Conservation (phyloP, 2,888 invertebrate species). For the Troides oblongomaculatus region DNA sequence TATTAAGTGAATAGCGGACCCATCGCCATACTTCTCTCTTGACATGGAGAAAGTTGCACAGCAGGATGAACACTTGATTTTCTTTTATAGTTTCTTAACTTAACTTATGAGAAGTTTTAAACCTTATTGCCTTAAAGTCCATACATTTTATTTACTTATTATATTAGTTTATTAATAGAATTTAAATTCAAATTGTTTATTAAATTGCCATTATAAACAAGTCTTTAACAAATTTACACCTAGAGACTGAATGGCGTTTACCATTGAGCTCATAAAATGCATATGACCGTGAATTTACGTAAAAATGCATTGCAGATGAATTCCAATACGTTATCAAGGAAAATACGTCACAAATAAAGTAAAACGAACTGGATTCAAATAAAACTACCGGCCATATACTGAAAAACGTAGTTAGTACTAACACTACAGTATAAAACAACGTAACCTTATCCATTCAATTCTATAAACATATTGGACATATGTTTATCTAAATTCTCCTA, state of each 20-base stretch:
- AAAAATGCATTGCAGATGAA: slow-evolving; percentile 19
- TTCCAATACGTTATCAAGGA: slow-evolving; percentile 38
- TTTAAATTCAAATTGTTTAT: not conserved
- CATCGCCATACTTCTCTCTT: slow-evolving; percentile 8
- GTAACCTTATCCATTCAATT: not conserved
- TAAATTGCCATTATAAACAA: not conserved
- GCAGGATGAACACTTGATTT: slow-evolving; percentile 19
- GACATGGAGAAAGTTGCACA: slow-evolving; percentile 24
- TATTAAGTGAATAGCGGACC: slow-evolving; percentile 23
- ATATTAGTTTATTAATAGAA: no score
- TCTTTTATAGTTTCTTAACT: slow-evolving; percentile 21
- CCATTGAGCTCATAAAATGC: slow-evolving; percentile 27
- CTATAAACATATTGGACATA: not conserved
- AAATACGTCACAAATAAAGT: slow-evolving; percentile 39
- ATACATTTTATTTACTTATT: not conserved
- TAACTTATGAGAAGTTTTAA: slow-evolving; percentile 12
- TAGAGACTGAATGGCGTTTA: not conserved
- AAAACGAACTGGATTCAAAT: slow-evolving; percentile 47
- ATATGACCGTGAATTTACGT: slow-evolving; percentile 28
- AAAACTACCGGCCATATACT: slow-evolving; percentile 49
- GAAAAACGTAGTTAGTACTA: slow-evolving; percentile 40
- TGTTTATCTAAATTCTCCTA: no score
- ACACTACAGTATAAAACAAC: slow-evolving; percentile 19
- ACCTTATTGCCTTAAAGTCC: not conserved
- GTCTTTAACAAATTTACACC: not conserved